Evolutionary conservation across 2,888 invertebrate species (phyloP).

Genomic region (Keiferia lycopersicella): DNA sequence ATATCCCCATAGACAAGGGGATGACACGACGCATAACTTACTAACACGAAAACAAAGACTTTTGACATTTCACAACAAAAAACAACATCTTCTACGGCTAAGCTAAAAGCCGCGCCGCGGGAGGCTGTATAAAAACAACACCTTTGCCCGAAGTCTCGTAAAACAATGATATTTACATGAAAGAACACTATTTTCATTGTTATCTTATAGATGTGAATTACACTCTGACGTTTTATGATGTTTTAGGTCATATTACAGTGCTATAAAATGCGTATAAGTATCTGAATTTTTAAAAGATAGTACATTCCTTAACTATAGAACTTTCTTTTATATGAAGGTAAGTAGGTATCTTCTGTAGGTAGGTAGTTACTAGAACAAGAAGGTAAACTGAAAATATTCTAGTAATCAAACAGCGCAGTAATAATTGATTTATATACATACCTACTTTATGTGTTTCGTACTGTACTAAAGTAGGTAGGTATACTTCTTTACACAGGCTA

Average conservation of each 20-base stretch:
- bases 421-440: no score
- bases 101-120: slow-evolving; percentile 54
- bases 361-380: no score
- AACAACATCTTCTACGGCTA: slow-evolving; percentile 47
- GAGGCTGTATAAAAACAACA: slow-evolving; percentile 57
- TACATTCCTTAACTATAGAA: no score
- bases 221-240: neutral
- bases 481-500: no score
- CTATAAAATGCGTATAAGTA: neutral
- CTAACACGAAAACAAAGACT: slow-evolving; percentile 51
- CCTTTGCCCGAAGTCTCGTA: slow-evolving; percentile 45
- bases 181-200: slow-evolving; percentile 32
- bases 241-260: slow-evolving; percentile 8
- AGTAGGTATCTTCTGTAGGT: no score
- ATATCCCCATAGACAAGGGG: slow-evolving; percentile 57
- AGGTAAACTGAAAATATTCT: no score
- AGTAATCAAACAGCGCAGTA: no score
- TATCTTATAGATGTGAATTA: slow-evolving; percentile 4
- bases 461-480: no score
- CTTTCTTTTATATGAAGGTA: no score
- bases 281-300: no score
- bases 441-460: no score
- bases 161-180: slow-evolving; percentile 48
- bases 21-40: slow-evolving; percentile 49
- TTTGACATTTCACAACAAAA: slow-evolving; percentile 45